Evolutionary conservation across 1,140 invertebrate species (phyloP).

Genomic region (Drosophila setifemur): DNA sequence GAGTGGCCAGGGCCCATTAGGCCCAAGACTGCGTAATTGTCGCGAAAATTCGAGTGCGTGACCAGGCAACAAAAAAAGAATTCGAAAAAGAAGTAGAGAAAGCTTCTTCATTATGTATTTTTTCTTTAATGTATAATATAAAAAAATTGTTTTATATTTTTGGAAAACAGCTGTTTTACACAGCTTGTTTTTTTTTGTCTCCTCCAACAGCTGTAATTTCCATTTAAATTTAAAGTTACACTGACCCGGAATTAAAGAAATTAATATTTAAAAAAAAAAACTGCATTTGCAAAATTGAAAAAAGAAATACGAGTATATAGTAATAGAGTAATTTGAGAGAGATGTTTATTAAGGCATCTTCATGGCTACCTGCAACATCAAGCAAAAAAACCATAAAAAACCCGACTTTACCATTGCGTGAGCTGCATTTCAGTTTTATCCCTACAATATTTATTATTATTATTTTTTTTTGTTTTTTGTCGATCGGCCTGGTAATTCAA

Average conservation of each 20-base stretch:
- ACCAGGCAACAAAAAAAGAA: not conserved
- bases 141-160: not conserved
- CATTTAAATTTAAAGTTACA: not conserved
- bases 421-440: not conserved
- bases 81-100: not conserved
- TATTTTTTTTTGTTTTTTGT: not conserved
- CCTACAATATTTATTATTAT: not conserved
- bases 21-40: slow-evolving; percentile 30
- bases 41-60: slow-evolving; percentile 48
- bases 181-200: not conserved
- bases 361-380: too few relatives aligned
- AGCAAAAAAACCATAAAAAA: not conserved
- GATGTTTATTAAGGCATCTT: too few relatives aligned
- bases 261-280: too few relatives aligned
- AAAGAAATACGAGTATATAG: too few relatives aligned
- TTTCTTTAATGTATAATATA: not conserved
- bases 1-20: slow-evolving; percentile 37
- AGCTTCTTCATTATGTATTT: not conserved
- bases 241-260: too few relatives aligned
- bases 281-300: too few relatives aligned
- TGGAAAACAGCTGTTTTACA: not conserved
- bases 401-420: slow-evolving; percentile 1
- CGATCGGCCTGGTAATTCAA: slow-evolving; percentile 10
- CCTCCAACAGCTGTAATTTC: too few relatives aligned
- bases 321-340: too few relatives aligned